Percentiles rank a stretch among this genome's conserved stretches.
phyloP scores from a whole-genome alignment of 2,888 invertebrate species.

The Mechanitis messenoides region DNA sequence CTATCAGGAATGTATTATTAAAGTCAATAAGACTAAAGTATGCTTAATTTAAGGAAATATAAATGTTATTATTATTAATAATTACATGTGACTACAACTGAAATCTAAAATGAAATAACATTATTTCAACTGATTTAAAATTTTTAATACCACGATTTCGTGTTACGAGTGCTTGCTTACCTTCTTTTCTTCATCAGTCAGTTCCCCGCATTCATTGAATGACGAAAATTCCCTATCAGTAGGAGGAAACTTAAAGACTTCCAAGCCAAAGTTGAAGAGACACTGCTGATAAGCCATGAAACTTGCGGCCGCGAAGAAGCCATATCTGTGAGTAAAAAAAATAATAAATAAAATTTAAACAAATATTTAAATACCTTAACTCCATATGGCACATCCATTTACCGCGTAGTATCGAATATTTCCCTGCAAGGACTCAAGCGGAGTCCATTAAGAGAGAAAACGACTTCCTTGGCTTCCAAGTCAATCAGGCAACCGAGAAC shows the following conservation, averaged over 20 bases:
- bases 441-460: constrained; percentile 90
- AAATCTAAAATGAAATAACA: too few species aligned
- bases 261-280: constrained; percentile 92
- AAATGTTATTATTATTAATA: neutral
- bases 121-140: too few species aligned
- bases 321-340: constrained; percentile 74
- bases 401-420: constrained; percentile 87
- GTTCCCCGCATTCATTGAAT: constrained; percentile 87
- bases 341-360: neutral
- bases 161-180: constrained; percentile 35
- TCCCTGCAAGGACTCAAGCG: constrained; percentile 81
- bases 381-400: constrained; percentile 32
- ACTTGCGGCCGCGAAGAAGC: constrained; percentile 96
- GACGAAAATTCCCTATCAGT: constrained; percentile 77
- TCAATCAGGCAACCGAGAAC: constrained; percentile 90
- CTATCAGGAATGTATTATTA: constrained; percentile 31
- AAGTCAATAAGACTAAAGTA: neutral
- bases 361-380: too few species aligned
- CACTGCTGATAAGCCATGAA: constrained; percentile 98
- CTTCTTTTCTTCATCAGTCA: constrained; percentile 84
- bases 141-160: too few species aligned
- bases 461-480: constrained; percentile 81
- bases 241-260: constrained; percentile 87
- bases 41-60: neutral
- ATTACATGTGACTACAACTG: neutral